Base-by-base conservation (phyloP, 2,888 invertebrate genomes). In the Itoplectis maculator region DNA sequence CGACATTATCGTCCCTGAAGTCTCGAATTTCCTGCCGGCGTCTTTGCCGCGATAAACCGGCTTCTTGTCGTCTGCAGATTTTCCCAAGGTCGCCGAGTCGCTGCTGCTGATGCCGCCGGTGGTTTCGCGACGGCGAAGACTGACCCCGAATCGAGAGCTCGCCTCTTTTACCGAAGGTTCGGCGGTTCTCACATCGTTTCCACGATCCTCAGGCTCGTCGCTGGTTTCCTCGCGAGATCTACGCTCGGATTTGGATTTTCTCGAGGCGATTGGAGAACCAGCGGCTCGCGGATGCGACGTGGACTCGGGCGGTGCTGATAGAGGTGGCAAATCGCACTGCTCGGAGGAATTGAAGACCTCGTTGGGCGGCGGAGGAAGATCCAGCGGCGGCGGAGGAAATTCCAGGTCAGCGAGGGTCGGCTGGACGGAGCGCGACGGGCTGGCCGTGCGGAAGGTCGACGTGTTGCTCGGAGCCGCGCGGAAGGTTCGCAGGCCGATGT, bases 321-420 rank as follows among this genome's bases (percentile, higher is more conserved):
- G 80, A 2, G 87, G 88, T 13, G 87, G 86, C 9, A 89, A 47
- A 18, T 90, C 89, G 20, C 86, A 88, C 37, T 87, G 88, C 76
- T 90, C 88, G 4, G 84, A 86, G 13, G 88, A 84, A 65, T 86
- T 87, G 2, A 85, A 81, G n/a, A 78, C 68, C 42, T 89, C 89
- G 40, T 88, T 86, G 78, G 87, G 61, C 0, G 97, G 97, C 18
- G 97, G 97, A 1, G 97, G 97, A 69, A 96, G 93, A 89, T 96
- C 97, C 5, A 95, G 94, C 0, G 97, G 97, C 0, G 97, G 97
- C 18, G 97, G 97, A 0, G 97, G 97, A 93, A 97, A 97, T 92
- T 98, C 97, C 40, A 98, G 94, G 91, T 97, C 97, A 3, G 97
- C 97, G 81, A 97, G 93, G 0, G 95, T 95, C 0, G 97, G 97